Base-by-base conservation (phyloP, 2,888 invertebrate species). In the Invenusta paracnida region DNA sequence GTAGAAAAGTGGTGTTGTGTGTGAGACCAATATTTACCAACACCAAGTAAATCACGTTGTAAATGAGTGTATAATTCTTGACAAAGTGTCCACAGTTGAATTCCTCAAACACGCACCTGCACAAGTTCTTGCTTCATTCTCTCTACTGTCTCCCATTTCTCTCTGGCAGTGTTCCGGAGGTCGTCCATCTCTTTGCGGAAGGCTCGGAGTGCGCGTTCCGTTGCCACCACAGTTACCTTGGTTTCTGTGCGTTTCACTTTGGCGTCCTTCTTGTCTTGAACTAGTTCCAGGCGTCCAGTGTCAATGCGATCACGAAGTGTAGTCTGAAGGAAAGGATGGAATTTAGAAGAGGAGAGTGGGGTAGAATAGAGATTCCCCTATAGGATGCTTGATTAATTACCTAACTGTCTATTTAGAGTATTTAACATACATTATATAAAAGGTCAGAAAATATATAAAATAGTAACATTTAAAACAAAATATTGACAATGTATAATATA, bases 231-330 rank as follows among this genome's bases (percentile, higher is more conserved):
- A 2, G 25, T 23, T 2, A 5, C 27, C 25, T 73, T 73, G 73
- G 73, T 73, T 23, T 73, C 73, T 5, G 11, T 73, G 17, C 73
- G 73, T 2, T 5, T 2, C 11, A 23, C 73, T 73, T 23, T 5
- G 73, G 73, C 73, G 2, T 73, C 73, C 73, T 73, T 73, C 27
- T 73, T 73, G 27, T 73, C 73, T 73, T 73, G 73, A 23, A 23
- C 27, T 2, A 73, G 73, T 23, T 73, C 73, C 27, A 73, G 17
- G 2, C 23, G 5, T 5, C 73, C 73, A 23, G 73, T 73, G 11
- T n/a, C 27, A 23, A 73, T 73, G 73, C 73, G 73, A 23, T 73
- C 73, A 5, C 23, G 2, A 23, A 73, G 73, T 2, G 11, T 73
- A 13, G 11, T 5, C 73, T 73, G 48, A 17, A 48, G 48, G 48